phyloP scores from a whole-genome alignment of 2,113 vertebrate genomes.

The Corythoichthys haematopterus region DNA sequence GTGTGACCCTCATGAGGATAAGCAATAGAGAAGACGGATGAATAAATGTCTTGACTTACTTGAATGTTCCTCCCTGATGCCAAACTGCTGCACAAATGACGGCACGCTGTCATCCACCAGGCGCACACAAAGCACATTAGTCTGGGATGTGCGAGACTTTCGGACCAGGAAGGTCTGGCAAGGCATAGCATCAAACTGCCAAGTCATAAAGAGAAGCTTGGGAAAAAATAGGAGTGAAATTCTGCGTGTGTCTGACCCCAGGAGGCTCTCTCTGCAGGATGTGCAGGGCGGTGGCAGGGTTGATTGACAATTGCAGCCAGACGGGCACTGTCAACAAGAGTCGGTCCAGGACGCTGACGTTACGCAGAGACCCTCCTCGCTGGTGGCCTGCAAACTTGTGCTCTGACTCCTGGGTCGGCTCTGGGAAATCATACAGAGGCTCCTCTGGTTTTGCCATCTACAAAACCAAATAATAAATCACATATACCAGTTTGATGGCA shows the following conservation, averaged over 20 bases:
- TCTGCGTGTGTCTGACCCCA: constrained; percentile 70
- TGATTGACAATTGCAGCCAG: constrained; percentile 85
- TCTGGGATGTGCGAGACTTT: constrained; percentile 79
- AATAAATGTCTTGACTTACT: constrained; percentile 53
- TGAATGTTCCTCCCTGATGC: constrained; percentile 72
- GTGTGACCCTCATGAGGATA: too few relatives aligned
- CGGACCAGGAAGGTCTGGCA: constrained; percentile 83
- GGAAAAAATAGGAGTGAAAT: background rate
- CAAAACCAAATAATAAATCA: background rate
- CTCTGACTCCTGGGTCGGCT: constrained; percentile 39
- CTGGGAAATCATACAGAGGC: constrained; percentile 77
- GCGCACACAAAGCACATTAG: constrained; percentile 80
- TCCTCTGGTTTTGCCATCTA: constrained; percentile 71
- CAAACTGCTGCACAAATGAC: constrained; percentile 81
- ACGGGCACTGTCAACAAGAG: constrained; percentile 82
- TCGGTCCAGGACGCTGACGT: constrained; percentile 81
- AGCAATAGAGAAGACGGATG: too few relatives aligned
- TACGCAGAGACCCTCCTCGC: constrained; percentile 65
- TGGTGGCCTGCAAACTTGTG: constrained; percentile 41
- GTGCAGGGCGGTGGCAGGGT: constrained; percentile 81
- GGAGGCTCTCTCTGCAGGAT: constrained; percentile 81
- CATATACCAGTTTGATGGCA: background rate
- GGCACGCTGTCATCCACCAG: constrained; percentile 78
- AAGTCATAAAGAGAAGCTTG: background rate
- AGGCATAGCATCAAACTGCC: background rate